Evolutionary conservation across 2,113 vertebrate species (phyloP).

Genomic region (Probosciger aterrimus): DNA sequence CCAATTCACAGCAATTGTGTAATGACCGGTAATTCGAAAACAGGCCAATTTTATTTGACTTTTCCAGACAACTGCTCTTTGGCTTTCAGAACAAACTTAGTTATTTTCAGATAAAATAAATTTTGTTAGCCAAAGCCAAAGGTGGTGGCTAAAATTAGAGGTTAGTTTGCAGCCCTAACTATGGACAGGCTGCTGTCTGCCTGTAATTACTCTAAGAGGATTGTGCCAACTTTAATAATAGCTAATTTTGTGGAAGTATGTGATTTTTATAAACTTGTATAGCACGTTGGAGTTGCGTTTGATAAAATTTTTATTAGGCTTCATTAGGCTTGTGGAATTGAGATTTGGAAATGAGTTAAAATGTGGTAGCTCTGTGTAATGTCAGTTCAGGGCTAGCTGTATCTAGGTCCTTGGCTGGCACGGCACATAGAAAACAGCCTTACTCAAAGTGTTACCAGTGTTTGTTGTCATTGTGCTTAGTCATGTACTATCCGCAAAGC

Average conservation of each 20-base stretch:
- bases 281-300: neutral
- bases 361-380: neutral
- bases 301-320: neutral
- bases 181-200: neutral
- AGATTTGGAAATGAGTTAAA: neutral
- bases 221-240: constrained; percentile 7
- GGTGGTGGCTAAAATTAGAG: constrained; percentile 2
- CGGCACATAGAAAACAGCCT: neutral
- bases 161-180: neutral
- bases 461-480: neutral
- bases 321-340: neutral
- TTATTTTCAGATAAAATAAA: constrained; percentile 30
- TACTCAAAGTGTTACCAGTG: neutral
- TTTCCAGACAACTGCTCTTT: neutral
- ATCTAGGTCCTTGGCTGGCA: neutral
- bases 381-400: neutral
- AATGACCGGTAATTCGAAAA: neutral
- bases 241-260: neutral
- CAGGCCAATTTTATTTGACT: constrained; percentile 27
- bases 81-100: neutral
- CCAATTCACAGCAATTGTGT: neutral
- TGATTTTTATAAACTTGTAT: neutral
- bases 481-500: neutral
- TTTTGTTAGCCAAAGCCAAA: constrained; percentile 8
- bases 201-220: neutral